phyloP scores from a whole-genome alignment of 2,797 vertebrate species.

The Microctenopoma steveboyesi region DNA sequence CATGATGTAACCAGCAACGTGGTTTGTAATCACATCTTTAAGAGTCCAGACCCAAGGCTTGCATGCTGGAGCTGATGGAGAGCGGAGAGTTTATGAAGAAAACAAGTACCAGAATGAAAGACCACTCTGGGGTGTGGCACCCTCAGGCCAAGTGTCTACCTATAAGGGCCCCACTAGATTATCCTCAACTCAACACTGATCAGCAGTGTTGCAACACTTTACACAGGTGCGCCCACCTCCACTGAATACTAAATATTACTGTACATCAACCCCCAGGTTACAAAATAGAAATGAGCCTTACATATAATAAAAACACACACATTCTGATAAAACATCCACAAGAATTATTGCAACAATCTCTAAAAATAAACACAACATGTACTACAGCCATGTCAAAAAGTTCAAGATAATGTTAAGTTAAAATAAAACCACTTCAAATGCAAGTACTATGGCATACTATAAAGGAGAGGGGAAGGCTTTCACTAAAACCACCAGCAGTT shows the following conservation, averaged over 20 bases:
- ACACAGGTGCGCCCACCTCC: conserved; percentile 65
- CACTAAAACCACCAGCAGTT: conserved; percentile 73
- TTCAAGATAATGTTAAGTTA: conserved; percentile 71
- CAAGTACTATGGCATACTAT: conserved; percentile 77
- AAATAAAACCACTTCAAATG: conserved; percentile 77
- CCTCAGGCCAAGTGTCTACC: conserved; percentile 35
- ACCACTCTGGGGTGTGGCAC: conserved; percentile 37
- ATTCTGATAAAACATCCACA: conserved; percentile 76
- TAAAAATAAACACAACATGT: conserved; percentile 80
- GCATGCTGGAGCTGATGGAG: conserved; percentile 58
- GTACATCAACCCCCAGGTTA: conserved; percentile 73
- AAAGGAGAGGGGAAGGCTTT: conserved; percentile 65
- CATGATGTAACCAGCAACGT: conserved; percentile 65
- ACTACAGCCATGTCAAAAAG: conserved; percentile 77
- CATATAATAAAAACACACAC: conserved; percentile 61
- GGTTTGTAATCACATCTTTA: conserved; percentile 68
- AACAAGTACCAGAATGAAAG: conserved; percentile 64
- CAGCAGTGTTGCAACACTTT: conserved; percentile 68
- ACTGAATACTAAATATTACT: conserved; percentile 73
- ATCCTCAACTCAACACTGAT: conserved; percentile 51
- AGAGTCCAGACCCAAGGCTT: conserved; percentile 60
- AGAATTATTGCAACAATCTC: conserved; percentile 87
- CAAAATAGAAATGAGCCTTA: conserved; percentile 76
- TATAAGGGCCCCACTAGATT: conserved; percentile 49
- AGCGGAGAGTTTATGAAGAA: conserved; percentile 38